Base-by-base conservation (phyloP, 2,113 vertebrate species). In the Vulpes lagopus region DNA sequence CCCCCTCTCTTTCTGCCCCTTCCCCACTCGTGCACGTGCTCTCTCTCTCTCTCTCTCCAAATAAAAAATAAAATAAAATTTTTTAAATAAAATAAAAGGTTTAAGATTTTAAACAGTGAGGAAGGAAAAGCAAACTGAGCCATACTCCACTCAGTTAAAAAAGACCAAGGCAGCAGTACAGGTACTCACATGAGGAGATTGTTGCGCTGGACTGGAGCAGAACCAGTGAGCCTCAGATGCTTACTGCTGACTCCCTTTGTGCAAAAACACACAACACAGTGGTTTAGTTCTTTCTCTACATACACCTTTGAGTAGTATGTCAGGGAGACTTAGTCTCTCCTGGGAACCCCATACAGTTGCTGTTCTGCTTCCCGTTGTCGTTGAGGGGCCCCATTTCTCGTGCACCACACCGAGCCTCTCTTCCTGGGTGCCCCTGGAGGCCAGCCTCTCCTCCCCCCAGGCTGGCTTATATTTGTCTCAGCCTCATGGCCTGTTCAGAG, bases 251-350 rank as follows among this genome's bases (percentile, higher is more conserved):
- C 49, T 51, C 12, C 30, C 4, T 12, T 20, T 67, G n/a, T 65
- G 43, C 16, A 5, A 12, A 16, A 19, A 4, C 30, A 35, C 14
- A 15, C 83, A 22, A 0, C 23, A 8, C 1, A 19, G 2, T 81
- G 22, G 7, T 22, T 3, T 1, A 0, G 35, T 23, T 19, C 10
- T 6, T 17, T 5, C 38, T 78, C 32, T 25, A 0, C 2, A 11
- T 6, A 7, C 35, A 0, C 69, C 62, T 49, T 19, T 5, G 27
- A 8, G 55, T 32, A 27, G 15, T 38, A 1, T 0, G 3, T 20
- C n/a, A 14, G 43, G 27, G 9, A 8, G 11, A 1, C 30, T 9
- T 35, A 0, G 0, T 57, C 49, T 69, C 3, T 38, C 0, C 3
- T 1, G 11, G 55, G 27, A 27, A 27, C 81, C 51, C 43, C 4